Conservation (phyloP, 37 sponge, comb jelly and placozoan species). For the Trichoplax adhaerens region DNA sequence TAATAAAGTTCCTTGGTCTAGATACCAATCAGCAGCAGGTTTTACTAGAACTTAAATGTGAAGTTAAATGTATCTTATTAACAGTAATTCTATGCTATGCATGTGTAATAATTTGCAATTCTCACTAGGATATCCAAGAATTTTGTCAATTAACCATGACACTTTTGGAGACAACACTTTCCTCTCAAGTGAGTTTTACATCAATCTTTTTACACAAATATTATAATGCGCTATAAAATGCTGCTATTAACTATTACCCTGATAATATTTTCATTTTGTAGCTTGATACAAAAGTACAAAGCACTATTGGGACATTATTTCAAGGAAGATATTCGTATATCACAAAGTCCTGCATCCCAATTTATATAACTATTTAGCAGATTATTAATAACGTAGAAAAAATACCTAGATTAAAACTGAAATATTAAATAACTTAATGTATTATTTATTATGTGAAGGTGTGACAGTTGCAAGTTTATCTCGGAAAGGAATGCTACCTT, state of each 20-base stretch:
- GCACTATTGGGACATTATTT: slow-evolving; percentile 5
- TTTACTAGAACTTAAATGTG: too few relatives aligned
- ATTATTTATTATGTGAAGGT: not conserved
- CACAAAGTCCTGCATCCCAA: slow-evolving; percentile 7
- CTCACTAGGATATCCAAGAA: slow-evolving; percentile 34
- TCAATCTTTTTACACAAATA: too few relatives aligned
- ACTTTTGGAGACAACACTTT: slow-evolving; percentile 5
- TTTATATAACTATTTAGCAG: too few relatives aligned
- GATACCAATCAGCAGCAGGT: too few relatives aligned
- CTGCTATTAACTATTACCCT: not conserved
- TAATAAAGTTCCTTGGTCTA: too few relatives aligned
- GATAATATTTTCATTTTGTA: not conserved
- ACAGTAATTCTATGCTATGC: too few relatives aligned
- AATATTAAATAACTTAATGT: too few relatives aligned
- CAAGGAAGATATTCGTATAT: slow-evolving; percentile 22
- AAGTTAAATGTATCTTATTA: too few relatives aligned
- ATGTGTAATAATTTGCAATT: too few relatives aligned
- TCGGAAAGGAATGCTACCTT: not conserved
- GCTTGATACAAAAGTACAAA: not conserved
- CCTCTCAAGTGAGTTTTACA: not conserved
- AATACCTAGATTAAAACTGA: too few relatives aligned
- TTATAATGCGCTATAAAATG: too few relatives aligned
- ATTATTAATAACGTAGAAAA: too few relatives aligned
- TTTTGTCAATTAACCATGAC: slow-evolving; percentile 24
- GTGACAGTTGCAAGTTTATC: slow-evolving; percentile 4